Base-by-base conservation (phyloP, 2,113 vertebrate species). In the Microcebus lehilahytsara region DNA sequence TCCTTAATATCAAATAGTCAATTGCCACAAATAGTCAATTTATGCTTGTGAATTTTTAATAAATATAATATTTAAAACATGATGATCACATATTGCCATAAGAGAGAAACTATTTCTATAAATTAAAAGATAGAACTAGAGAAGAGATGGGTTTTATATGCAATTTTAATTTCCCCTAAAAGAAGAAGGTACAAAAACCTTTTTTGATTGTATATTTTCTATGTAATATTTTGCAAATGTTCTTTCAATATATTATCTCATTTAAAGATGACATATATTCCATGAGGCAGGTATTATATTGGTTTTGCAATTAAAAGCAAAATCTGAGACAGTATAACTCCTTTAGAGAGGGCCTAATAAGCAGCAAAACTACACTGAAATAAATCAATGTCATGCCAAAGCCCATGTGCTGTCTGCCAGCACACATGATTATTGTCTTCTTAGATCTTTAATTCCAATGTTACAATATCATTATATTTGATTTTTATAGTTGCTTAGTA, bases 301-400 rank as follows among this genome's bases (percentile, higher is more conserved):
- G 78, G 46, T 2, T 85, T 91, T 95, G 66, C 7, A 69, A 46
- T 69, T 89, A 91, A 85, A 93, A 94, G 88, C 74, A 90, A 67
- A 69, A 64, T 23, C 1, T 58, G 20, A 71, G 23, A 5, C 1
- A 69, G 0, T 40, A 5, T n/a, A 80, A 72, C 5, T 74, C 81
- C 85, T 67, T 93, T 78, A 56, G 11, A 58, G 25, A 34, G 12
- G 5, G 11, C 34, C 12, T 94, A 79, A 27, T 42, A 64, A 69
- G 17, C 72, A 3, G 2, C 14, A 80, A 93, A 90, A 75, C 11
- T 66, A 58, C 87, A 60, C 4, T 74, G 12, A 81, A 95, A 85
- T 25, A 93, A 97, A 56, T 56, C 37, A 71, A 2, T 66, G 16
- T 91, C 77, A 90, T 40, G 8, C 0, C 51, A 67, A 64, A 92